Evolutionary conservation across 2,797 vertebrate genomes (phyloP), one percentile per base, ranked within the genome.

Genomic region (Lateolabrax maculatus): DNA sequence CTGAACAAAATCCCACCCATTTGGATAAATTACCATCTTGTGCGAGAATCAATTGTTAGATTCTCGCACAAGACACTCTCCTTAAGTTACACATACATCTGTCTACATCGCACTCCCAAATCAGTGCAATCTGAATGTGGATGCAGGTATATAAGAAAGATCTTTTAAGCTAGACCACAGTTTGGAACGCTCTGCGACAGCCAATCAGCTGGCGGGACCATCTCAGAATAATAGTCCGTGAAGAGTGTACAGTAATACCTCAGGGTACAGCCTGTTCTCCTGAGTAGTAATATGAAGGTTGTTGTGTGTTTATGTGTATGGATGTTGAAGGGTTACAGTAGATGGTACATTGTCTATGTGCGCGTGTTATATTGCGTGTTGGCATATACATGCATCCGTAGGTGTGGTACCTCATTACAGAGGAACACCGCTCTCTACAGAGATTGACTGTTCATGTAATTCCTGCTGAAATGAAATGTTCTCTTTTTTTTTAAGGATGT

Each of bases 401-500:
- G 69, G 63, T 53, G 71, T 70, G 64, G 56, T 53, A 44, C 73
- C 37, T 73, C 61, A 70, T 80, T 74, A 49, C 53, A 71, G 62
- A 79, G 10, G 46, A 82, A 61, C 31, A 51, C 49, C 0, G 49
- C 71, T 86, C 57, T 62, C 43, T 21, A 18, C 46, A 56, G 57
- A 84, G 85, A 87, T 29, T 15, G 61, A 76, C 52, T 69, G 62
- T 60, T 80, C 29, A 2, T 76, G 67, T 85, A 77, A 76, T 70
- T 77, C 71, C 64, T 31, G 61, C 75, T 16, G 4, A 81, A 81
- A 88, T 77, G 69, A 87, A 88, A 90, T 75, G 65, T 75, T 65
- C 61, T 46, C 37, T 62, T 52, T 69, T 65, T 64, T 75, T 65
- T 56, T 31, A 60, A 64, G 44, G 48, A 81, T 79, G 69, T 80